Base-by-base conservation (phyloP, 1,140 invertebrate genomes). In the Hyles vespertilio region DNA sequence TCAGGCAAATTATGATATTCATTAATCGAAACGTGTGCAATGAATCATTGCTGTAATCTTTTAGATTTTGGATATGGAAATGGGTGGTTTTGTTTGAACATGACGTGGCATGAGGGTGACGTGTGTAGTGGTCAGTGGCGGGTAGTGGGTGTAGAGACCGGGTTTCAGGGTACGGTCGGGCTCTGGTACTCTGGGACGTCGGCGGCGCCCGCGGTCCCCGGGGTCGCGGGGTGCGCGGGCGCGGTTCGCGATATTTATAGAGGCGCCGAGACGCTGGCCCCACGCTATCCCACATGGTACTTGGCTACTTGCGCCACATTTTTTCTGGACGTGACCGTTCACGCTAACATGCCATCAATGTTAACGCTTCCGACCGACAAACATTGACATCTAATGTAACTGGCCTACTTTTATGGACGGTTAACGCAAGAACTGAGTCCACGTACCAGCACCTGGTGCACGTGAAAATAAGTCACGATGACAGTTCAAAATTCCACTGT, bases 271-370 rank as follows among this genome's bases (percentile, higher is more conserved):
- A 78, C 84, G 80, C 76, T 77, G 81, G 79, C 81, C 81, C 77
- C 79, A 76, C 72, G 75, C 77, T 77, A 83, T 82, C 77, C 74
- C 78, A 71, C 80, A 76, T 80, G 74, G 81, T 87, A 85, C 84
- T 87, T 87, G 79, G 81, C 82, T 80, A 79, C 81, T 83, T 82
- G 78, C 72, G 73, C 69, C 78, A 75, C 77, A 83, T 85, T 82
- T 86, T 74, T 84, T 83, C 77, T 77, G 70, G 72, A 77, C 73
- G 74, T 73, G 72, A 77, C 70, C 76, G 74, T 77, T 79, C 73
- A 70, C 69, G 60, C 52, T 62, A 50, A 59, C 51, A 65, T 63
- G 61, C 74, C 77, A 22, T 67, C 82, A 87, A 87, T 85, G 81
- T 76, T 82, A 77, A 72, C 70, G 58, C 56, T 66, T 69, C 69